Conservation (phyloP, 2,113 vertebrate species). For the Lasiurus cinereus region DNA sequence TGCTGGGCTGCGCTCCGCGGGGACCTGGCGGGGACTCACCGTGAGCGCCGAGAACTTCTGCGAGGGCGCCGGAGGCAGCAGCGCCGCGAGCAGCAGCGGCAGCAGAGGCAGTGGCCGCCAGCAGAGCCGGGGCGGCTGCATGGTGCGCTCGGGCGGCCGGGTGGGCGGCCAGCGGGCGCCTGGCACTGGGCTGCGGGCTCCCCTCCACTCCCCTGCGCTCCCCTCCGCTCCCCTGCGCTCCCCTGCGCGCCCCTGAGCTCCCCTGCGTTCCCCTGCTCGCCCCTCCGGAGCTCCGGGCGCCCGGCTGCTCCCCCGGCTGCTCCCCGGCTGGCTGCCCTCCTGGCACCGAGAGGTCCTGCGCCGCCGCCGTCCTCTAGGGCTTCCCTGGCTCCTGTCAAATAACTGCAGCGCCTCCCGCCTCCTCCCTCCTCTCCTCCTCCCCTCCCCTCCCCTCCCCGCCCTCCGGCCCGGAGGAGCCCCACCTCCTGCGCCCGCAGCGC, state of each 20-base stretch:
- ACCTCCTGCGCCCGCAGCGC: slow-evolving; percentile 51
- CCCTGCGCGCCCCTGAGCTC: neutral
- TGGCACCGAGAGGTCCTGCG: neutral
- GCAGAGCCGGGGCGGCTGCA: slow-evolving; percentile 80
- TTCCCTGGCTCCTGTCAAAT: slow-evolving; percentile 70
- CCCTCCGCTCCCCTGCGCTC: neutral
- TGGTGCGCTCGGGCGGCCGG: slow-evolving; percentile 66
- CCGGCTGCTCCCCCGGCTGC: neutral
- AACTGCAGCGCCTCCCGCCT: slow-evolving; percentile 4
- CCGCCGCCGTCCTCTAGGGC: neutral
- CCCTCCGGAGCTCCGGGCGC: too few relatives aligned
- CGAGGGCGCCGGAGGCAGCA: slow-evolving; percentile 82
- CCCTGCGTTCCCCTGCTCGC: neutral
- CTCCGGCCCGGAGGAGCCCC: slow-evolving; percentile 55
- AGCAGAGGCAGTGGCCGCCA: slow-evolving; percentile 85
- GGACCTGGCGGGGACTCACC: slow-evolving; percentile 78
- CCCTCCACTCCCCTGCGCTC: neutral
- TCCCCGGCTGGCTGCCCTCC: neutral
- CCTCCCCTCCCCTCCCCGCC: neutral
- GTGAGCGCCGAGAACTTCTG: slow-evolving; percentile 89
- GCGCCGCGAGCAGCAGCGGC: slow-evolving; percentile 82
- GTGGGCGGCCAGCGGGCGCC: neutral
- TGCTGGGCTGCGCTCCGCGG: too few relatives aligned
- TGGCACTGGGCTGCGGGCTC: neutral
- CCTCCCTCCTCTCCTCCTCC: neutral